Evolutionary conservation across 2,888 invertebrate species (phyloP).

Genomic region (Lasioglossum leucozonium): DNA sequence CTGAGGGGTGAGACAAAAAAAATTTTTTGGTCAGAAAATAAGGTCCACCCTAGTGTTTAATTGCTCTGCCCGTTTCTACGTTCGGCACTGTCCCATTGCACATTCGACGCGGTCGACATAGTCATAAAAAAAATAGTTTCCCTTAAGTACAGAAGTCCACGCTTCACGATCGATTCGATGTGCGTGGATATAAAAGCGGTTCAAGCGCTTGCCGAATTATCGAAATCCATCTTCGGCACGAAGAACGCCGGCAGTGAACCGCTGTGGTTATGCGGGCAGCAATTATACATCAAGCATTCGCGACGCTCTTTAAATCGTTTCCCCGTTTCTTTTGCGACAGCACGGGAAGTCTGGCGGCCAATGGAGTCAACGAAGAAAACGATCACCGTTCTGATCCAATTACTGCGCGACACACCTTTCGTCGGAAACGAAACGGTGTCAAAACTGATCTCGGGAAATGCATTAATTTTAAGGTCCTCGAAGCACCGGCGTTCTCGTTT

Average conservation of each 20-base stretch:
- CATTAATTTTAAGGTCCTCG: background rate
- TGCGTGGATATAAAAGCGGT: background rate
- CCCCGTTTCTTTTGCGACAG: background rate
- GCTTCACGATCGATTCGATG: conserved; percentile 18
- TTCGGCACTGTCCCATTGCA: too few relatives aligned
- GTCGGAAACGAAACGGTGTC: background rate
- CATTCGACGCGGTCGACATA: too few relatives aligned
- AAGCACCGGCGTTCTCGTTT: background rate
- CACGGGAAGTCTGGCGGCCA: background rate
- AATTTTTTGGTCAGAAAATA: too few relatives aligned
- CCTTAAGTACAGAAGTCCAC: conserved; percentile 15
- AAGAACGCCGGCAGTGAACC: background rate
- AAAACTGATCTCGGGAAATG: background rate
- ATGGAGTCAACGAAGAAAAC: conserved; percentile 3
- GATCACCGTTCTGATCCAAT: background rate
- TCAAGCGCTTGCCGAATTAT: background rate
- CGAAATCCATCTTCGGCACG: background rate
- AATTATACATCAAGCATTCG: background rate
- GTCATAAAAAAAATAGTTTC: too few relatives aligned
- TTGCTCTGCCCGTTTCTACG: too few relatives aligned
- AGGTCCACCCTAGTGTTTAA: too few relatives aligned
- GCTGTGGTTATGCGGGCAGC: conserved; percentile 3
- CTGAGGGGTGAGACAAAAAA: too few relatives aligned
- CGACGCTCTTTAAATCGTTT: conserved; percentile 3
- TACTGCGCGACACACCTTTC: background rate